These are phyloP conservation scores for Nannoperca australis DNA, from an alignment of 2,797 vertebrate species.

Conservation along the genomic window DNA sequence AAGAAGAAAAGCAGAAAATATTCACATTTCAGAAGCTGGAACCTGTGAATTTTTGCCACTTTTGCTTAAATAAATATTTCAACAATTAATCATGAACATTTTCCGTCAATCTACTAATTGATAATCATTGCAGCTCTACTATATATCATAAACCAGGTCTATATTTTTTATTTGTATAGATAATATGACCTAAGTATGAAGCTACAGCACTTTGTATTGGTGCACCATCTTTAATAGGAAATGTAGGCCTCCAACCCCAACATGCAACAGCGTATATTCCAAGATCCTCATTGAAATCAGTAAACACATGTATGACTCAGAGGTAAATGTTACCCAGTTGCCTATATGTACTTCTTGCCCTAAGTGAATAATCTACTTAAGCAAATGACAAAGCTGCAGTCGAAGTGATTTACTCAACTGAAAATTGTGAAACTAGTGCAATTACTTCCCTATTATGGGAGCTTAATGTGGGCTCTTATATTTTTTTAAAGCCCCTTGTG, in stretches of 20 bases:
- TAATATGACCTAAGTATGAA: neutral
- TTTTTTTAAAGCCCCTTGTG: constrained; percentile 13
- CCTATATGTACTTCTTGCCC: neutral
- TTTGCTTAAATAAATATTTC: neutral
- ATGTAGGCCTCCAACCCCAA: neutral
- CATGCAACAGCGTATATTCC: neutral
- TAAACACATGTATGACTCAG: neutral
- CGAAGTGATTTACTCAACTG: neutral
- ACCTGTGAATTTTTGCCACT: neutral
- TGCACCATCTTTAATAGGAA: neutral
- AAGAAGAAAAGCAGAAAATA: neutral
- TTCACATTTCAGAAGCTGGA: neutral
- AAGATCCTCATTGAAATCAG: neutral
- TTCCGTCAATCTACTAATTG: neutral
- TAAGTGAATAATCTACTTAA: neutral
- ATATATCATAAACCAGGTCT: neutral
- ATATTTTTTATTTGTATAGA: neutral
- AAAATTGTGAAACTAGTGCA: neutral
- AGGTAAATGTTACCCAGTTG: neutral
- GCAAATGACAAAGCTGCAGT: neutral
- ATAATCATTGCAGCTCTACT: neutral
- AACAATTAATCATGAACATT: neutral
- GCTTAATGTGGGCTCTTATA: neutral
- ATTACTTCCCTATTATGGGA: constrained; percentile 5
- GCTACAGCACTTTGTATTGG: neutral